phyloP scores from a whole-genome alignment of 2,888 invertebrate genomes.

The Tanytarsus gracilentus region DNA sequence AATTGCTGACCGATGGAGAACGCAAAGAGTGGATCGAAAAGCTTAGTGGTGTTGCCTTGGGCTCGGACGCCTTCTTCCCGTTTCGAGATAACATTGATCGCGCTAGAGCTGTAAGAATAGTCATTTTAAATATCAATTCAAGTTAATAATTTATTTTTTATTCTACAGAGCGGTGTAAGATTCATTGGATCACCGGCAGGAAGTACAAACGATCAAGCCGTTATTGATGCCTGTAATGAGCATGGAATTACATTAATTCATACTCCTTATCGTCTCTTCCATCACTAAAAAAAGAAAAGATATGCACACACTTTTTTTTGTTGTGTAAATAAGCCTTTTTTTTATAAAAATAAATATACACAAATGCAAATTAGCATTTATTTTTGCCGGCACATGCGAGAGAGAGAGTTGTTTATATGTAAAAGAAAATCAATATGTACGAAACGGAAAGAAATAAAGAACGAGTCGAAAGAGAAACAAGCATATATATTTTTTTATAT shows the following conservation, averaged over 20 bases:
- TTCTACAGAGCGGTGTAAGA: slow-evolving; percentile 77
- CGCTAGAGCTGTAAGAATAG: slow-evolving; percentile 74
- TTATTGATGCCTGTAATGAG: slow-evolving; percentile 86
- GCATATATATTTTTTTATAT: too few species aligned
- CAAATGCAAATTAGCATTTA: too few species aligned
- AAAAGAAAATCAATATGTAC: too few species aligned
- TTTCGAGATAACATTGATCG: slow-evolving; percentile 96
- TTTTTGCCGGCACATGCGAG: too few species aligned
- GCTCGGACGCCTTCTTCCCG: slow-evolving; percentile 97
- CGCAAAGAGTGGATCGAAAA: slow-evolving; percentile 58
- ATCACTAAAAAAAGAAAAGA: too few species aligned
- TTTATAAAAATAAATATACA: too few species aligned
- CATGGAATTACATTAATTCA: slow-evolving; percentile 80
- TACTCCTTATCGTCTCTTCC: slow-evolving; percentile 86
- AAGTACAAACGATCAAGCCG: slow-evolving; percentile 84
- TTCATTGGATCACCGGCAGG: slow-evolving; percentile 92
- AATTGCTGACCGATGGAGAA: slow-evolving; percentile 58
- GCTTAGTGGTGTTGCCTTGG: slow-evolving; percentile 71
- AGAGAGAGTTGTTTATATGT: too few species aligned
- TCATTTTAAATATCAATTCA: background rate
- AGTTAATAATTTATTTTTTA: slow-evolving; percentile 20
- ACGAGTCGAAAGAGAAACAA: too few species aligned
- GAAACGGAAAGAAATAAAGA: too few species aligned
- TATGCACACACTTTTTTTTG: too few species aligned
- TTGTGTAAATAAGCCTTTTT: too few species aligned